These are phyloP conservation scores for Alexandromys fortis DNA, from an alignment of 2,113 vertebrate genomes.

Conservation along the genomic window DNA sequence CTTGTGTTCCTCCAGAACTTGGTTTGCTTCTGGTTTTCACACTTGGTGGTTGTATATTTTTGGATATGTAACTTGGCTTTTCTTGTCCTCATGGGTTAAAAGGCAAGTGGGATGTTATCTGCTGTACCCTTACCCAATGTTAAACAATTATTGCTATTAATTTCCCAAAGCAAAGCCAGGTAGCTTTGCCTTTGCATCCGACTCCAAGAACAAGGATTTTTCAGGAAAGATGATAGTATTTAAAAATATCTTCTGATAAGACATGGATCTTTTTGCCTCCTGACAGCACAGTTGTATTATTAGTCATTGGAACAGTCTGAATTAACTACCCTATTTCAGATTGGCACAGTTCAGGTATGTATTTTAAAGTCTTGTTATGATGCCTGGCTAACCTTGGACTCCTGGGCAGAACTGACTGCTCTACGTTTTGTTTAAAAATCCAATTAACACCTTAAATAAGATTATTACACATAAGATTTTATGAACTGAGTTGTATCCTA, in stretches of 20 bases:
- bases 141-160: neutral
- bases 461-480: neutral
- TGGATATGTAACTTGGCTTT: neutral
- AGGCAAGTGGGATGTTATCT: neutral
- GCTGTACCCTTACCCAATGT: neutral
- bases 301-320: slow-evolving; percentile 3
- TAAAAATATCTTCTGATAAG: neutral
- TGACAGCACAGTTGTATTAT: neutral
- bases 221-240: neutral
- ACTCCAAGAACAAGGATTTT: neutral
- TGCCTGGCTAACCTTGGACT: neutral
- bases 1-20: neutral
- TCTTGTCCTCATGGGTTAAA: neutral
- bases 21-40: neutral
- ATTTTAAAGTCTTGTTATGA: neutral
- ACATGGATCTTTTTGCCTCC: neutral
- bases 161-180: neutral
- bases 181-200: neutral
- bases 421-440: neutral
- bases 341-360: too few species aligned
- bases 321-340: too few species aligned
- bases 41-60: neutral
- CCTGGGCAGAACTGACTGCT: neutral
- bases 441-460: neutral
- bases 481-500: neutral